Evolutionary conservation across 2,888 invertebrate genomes (phyloP).

Genomic region (Melinaea menophilus): DNA sequence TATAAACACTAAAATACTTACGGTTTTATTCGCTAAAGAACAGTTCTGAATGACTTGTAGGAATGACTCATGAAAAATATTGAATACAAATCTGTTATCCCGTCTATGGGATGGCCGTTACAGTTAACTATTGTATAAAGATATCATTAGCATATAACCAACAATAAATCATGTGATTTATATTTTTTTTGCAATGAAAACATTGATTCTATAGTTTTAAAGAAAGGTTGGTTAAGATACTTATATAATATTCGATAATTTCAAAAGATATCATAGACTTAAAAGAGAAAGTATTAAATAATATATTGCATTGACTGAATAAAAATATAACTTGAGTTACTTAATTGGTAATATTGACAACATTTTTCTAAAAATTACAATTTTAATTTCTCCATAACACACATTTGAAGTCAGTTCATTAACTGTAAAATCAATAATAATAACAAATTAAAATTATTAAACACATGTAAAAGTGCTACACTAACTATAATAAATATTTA

Average conservation of each 20-base stretch:
- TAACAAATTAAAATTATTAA: no score
- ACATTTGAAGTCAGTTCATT: no score
- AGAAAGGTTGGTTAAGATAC: background rate
- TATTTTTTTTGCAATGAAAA: background rate
- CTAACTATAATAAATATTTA: no score
- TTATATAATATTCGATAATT: background rate
- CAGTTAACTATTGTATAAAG: background rate
- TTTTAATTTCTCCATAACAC: no score
- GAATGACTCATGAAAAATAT: constrained; percentile 51
- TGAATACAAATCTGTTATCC: constrained; percentile 36
- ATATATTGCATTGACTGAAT: no score
- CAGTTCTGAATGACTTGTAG: constrained; percentile 21
- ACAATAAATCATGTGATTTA: background rate
- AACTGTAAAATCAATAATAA: no score
- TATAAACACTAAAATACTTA: constrained; percentile 24
- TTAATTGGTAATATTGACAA: no score
- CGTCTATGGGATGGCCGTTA: constrained; percentile 8
- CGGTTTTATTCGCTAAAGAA: constrained; percentile 32
- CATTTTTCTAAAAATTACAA: no score
- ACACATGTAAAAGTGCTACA: no score
- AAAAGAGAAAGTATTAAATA: no score
- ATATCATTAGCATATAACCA: constrained; percentile 4
- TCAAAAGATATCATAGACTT: no score
- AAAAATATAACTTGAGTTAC: no score
- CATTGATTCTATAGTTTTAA: background rate